These are phyloP conservation scores for Lasius platythorax DNA, from an alignment of 2,888 invertebrate species.

Conservation along the genomic window DNA sequence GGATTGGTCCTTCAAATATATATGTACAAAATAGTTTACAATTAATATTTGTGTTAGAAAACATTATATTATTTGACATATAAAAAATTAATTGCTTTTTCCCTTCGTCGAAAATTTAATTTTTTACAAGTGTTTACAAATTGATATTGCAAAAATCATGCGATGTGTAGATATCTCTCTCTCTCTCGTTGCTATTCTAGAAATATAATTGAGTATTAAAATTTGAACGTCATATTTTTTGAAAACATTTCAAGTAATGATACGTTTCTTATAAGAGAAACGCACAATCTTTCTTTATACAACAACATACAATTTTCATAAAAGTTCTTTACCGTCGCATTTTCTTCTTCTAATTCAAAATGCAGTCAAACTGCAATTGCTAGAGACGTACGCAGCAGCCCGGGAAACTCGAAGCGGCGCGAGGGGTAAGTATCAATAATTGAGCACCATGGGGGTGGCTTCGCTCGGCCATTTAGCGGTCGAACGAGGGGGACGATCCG, in stretches of 20 bases:
- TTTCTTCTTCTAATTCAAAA: slow-evolving; percentile 8
- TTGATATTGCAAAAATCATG: background rate
- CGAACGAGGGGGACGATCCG: slow-evolving; percentile 78
- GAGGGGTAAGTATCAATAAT: slow-evolving; percentile 84
- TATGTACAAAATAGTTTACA: background rate
- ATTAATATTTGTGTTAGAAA: background rate
- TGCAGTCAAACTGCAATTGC: slow-evolving; percentile 41
- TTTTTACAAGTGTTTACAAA: background rate
- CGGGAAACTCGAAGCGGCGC: slow-evolving; percentile 62
- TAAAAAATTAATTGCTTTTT: background rate
- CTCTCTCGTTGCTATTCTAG: background rate
- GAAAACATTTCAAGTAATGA: background rate
- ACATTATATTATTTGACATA: background rate
- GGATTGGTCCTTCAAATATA: background rate
- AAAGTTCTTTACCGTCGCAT: background rate
- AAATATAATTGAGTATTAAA: background rate
- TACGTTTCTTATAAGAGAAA: background rate
- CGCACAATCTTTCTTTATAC: background rate
- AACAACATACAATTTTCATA: background rate
- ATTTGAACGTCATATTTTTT: background rate
- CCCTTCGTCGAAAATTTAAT: background rate
- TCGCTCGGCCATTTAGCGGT: slow-evolving; percentile 84
- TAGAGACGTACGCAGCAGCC: slow-evolving; percentile 50
- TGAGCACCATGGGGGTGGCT: slow-evolving; percentile 83
- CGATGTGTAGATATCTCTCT: background rate